Percentiles rank a stretch among this genome's conserved stretches.
Conservation (phyloP, 2,797 vertebrate species). For the Sorex maritimensis region DNA sequence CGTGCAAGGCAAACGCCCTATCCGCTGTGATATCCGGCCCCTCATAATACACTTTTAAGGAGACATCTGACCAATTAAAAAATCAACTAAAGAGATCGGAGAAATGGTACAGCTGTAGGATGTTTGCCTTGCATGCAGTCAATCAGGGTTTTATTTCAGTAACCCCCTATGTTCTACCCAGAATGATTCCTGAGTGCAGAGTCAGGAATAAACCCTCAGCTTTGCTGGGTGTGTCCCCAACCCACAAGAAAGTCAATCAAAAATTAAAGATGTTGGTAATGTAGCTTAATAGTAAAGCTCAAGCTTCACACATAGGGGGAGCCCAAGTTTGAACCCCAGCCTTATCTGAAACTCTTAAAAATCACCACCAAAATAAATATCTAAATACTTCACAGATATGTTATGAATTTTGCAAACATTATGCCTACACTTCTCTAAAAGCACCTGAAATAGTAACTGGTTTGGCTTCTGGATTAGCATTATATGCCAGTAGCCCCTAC, state of each 20-base stretch:
- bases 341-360: not conserved
- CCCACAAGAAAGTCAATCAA: not conserved
- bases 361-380: not conserved
- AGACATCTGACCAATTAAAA: constrained; percentile 33
- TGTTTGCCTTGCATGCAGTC: too few relatives aligned
- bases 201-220: too few relatives aligned
- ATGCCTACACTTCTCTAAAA: constrained; percentile 32
- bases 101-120: too few relatives aligned
- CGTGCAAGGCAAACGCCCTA: too few relatives aligned
- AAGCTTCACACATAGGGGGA: not conserved
- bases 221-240: too few relatives aligned
- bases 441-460: not conserved
- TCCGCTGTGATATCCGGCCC: too few relatives aligned
- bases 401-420: constrained; percentile 28
- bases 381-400: constrained; percentile 14
- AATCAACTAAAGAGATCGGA: too few relatives aligned
- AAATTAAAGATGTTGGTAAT: not conserved
- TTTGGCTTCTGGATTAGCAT: too few relatives aligned
- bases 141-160: too few relatives aligned
- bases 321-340: not conserved
- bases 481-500: too few relatives aligned
- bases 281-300: not conserved
- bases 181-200: too few relatives aligned
- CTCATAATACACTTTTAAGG: constrained; percentile 8
- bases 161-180: too few relatives aligned